Evolutionary conservation across 2,888 invertebrate species (phyloP).

Genomic region (Mythimna ferrago): DNA sequence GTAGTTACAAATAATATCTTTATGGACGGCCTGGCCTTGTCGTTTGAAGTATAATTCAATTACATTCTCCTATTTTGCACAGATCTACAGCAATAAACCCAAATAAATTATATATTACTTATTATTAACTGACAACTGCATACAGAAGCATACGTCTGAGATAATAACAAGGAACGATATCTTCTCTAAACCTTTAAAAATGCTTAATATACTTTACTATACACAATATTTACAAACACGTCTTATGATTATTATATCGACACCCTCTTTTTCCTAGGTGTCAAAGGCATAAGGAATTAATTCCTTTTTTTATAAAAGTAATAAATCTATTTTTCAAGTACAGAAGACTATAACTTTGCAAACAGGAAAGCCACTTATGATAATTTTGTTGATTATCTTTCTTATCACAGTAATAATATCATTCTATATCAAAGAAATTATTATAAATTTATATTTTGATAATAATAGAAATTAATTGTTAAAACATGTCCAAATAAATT

Average conservation of each 20-base stretch:
- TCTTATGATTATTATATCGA: conserved; percentile 28
- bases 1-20: conserved; percentile 74
- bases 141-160: conserved; percentile 58
- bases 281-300: conserved; percentile 31
- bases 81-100: conserved; percentile 70
- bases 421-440: conserved; percentile 62
- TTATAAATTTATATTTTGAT: conserved; percentile 59
- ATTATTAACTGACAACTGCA: conserved; percentile 54
- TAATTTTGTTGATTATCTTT: conserved; percentile 65
- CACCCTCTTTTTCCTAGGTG: conserved; percentile 11
- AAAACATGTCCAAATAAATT: conserved; percentile 63
- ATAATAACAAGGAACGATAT: conserved; percentile 69
- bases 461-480: conserved; percentile 60
- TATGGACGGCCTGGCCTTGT: conserved; percentile 88
- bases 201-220: conserved; percentile 63
- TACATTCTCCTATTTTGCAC: conserved; percentile 67
- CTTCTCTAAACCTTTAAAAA: conserved; percentile 56
- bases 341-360: conserved; percentile 56
- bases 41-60: conserved; percentile 63
- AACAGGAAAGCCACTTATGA: conserved; percentile 58
- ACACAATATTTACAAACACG: conserved; percentile 73
- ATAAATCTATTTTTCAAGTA: conserved; percentile 54
- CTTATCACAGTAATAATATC: conserved; percentile 79
- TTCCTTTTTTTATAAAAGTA: conserved; percentile 29
- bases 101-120: conserved; percentile 65